Conservation (phyloP, 2,797 vertebrate genomes). For the Sebastolobus alascanus region DNA sequence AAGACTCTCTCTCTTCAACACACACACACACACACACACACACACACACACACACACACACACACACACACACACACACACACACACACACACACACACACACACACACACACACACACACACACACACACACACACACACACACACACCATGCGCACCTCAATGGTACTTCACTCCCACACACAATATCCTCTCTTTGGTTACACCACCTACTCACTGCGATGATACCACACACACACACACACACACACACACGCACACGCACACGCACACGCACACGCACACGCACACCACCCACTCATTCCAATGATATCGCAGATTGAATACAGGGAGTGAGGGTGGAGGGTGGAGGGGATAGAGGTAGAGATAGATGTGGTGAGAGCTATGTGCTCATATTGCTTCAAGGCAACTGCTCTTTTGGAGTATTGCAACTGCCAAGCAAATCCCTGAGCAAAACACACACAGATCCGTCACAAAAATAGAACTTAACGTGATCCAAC, state of each 20-base stretch:
- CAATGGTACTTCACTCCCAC: constrained; percentile 81
- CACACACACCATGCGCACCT: constrained; percentile 67
- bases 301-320: constrained; percentile 69
- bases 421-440: constrained; percentile 55
- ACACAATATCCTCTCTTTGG: constrained; percentile 78
- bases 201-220: constrained; percentile 77
- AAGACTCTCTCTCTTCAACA: constrained; percentile 43
- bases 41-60: constrained; percentile 43
- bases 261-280: constrained; percentile 40
- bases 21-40: constrained; percentile 45
- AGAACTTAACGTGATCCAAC: constrained; percentile 22
- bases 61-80: constrained; percentile 40
- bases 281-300: constrained; percentile 65
- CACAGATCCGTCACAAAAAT: constrained; percentile 25
- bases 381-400: constrained; percentile 67
- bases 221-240: constrained; percentile 62
- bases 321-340: constrained; percentile 61
- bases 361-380: constrained; percentile 55
- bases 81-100: constrained; percentile 53
- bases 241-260: constrained; percentile 28
- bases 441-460: constrained; percentile 51
- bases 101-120: constrained; percentile 43
- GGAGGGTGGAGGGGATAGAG: constrained; percentile 57
- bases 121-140: constrained; percentile 42
- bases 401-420: constrained; percentile 72